Conservation (phyloP, 1,140 invertebrate genomes). For the Batillaria attramentaria region DNA sequence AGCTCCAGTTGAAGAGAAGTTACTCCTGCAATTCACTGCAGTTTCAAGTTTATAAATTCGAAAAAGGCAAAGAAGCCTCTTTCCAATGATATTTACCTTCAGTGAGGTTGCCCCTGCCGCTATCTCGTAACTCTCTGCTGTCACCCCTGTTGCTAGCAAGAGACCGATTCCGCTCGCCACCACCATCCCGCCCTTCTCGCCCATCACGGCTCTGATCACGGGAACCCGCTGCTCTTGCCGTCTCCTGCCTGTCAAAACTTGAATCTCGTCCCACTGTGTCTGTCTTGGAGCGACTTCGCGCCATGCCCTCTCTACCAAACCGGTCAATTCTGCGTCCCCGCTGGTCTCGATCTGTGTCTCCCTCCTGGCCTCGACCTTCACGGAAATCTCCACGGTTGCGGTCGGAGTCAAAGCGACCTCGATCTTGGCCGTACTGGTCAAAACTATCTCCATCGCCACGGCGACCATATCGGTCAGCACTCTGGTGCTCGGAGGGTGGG, state of each 20-base stretch:
- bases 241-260: conserved; percentile 16
- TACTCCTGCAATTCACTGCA: no score
- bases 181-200: conserved; percentile 12
- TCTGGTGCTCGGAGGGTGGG: background rate
- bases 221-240: background rate
- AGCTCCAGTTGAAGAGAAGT: no score
- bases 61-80: no score
- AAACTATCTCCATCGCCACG: conserved; percentile 13
- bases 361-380: conserved; percentile 12
- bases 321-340: background rate
- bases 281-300: background rate
- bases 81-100: no score
- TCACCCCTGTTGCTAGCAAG: conserved; percentile 25
- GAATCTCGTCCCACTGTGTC: conserved; percentile 1
- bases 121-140: background rate
- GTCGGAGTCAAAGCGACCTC: conserved; percentile 5
- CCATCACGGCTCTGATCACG: conserved; percentile 13
- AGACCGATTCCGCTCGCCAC: background rate
- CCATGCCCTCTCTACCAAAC: conserved; percentile 5
- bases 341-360: background rate
- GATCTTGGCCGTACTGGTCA: conserved; percentile 23
- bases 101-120: background rate
- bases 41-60: no score
- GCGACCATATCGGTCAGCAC: conserved; percentile 5
- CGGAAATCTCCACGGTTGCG: background rate